These are phyloP conservation scores for Calycopis cecrops DNA, from an alignment of 1,140 invertebrate species.

Conservation along the genomic window DNA sequence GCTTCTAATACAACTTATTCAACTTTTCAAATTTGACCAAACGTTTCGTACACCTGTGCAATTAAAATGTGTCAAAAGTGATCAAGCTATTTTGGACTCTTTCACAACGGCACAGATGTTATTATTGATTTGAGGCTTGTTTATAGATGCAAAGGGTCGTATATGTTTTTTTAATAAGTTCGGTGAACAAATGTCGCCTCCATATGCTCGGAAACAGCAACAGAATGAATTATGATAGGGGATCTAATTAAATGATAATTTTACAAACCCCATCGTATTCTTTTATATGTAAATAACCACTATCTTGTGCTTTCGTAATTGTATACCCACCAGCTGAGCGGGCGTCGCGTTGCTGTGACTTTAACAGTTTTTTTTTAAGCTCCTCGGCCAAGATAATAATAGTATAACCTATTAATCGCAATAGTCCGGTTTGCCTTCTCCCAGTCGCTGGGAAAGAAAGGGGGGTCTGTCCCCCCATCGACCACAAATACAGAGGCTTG, in stretches of 20 bases:
- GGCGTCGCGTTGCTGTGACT: too few species aligned
- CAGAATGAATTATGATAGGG: conserved; percentile 6
- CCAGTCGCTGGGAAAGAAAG: too few species aligned
- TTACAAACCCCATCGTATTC: not conserved
- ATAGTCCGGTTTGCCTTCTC: too few species aligned
- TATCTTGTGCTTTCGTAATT: not conserved
- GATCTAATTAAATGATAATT: conserved; percentile 10
- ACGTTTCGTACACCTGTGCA: conserved; percentile 8
- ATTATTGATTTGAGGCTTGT: not conserved
- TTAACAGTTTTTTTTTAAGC: too few species aligned
- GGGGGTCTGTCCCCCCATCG: too few species aligned
- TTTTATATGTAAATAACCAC: not conserved
- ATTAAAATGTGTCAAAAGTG: conserved; percentile 8
- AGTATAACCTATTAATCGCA: too few species aligned
- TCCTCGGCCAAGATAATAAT: too few species aligned
- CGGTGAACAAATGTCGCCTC: conserved; percentile 9
- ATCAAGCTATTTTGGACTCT: conserved; percentile 1
- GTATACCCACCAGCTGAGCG: not conserved
- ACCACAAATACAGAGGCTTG: too few species aligned
- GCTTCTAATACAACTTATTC: conserved; percentile 23
- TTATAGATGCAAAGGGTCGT: not conserved
- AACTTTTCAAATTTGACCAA: conserved; percentile 15
- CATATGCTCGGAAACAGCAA: conserved; percentile 3
- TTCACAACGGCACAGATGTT: not conserved
- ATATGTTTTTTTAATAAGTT: conserved; percentile 4